phyloP scores from a whole-genome alignment of 2,888 invertebrate genomes.

The Gari tellinella region DNA sequence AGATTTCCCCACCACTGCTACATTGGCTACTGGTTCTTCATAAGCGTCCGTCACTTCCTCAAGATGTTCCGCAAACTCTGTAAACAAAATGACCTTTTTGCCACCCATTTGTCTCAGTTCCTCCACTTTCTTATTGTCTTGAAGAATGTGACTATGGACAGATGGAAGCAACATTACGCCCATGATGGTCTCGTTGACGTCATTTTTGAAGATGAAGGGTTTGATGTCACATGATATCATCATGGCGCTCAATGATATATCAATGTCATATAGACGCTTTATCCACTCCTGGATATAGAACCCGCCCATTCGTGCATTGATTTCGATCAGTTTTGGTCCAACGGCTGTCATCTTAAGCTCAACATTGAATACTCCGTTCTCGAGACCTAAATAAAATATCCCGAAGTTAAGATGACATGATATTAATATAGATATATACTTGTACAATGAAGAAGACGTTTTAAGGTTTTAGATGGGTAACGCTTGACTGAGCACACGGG shows the following conservation, averaged over 20 bases:
- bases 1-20: slow-evolving; percentile 23
- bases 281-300: slow-evolving; percentile 69
- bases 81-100: slow-evolving; percentile 22
- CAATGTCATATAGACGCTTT: slow-evolving; percentile 52
- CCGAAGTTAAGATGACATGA: no score
- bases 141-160: slow-evolving; percentile 37
- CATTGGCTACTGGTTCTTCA: slow-evolving; percentile 53
- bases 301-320: slow-evolving; percentile 71
- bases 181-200: slow-evolving; percentile 40
- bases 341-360: slow-evolving; percentile 67
- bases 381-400: slow-evolving; percentile 56
- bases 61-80: slow-evolving; percentile 15
- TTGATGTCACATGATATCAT: slow-evolving; percentile 50
- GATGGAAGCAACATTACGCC: slow-evolving; percentile 64
- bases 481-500: no score
- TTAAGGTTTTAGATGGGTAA: no score
- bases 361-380: slow-evolving; percentile 64
- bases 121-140: slow-evolving; percentile 4
- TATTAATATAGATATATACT: no score
- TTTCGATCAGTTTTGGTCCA: slow-evolving; percentile 71
- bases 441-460: no score
- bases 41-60: background rate
- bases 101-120: slow-evolving; percentile 9
- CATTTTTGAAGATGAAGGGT: slow-evolving; percentile 43
- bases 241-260: slow-evolving; percentile 39